Conservation (phyloP, 2,797 vertebrate genomes). For the Catamblyrhynchus diadema region DNA sequence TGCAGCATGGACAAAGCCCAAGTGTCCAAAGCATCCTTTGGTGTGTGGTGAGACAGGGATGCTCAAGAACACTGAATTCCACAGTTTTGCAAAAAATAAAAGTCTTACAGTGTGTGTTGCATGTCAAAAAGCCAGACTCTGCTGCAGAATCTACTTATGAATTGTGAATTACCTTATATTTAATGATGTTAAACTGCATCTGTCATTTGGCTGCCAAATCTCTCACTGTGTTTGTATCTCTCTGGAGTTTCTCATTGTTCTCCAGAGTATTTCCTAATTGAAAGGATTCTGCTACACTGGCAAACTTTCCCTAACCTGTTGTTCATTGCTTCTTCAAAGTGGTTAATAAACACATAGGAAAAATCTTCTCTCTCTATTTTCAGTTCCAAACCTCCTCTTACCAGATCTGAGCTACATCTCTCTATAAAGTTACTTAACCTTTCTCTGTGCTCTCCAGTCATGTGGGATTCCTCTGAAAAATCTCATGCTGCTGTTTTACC, state of each 20-base stretch:
- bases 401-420: not conserved
- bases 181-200: slow-evolving; percentile 22
- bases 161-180: slow-evolving; percentile 42
- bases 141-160: not conserved
- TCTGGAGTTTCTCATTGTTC: slow-evolving; percentile 37
- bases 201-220: slow-evolving; percentile 34
- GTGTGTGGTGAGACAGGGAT: not conserved
- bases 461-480: not conserved
- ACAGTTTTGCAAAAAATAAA: not conserved
- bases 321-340: slow-evolving; percentile 10
- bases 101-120: not conserved
- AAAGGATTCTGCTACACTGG: slow-evolving; percentile 38
- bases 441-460: not conserved
- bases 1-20: not conserved
- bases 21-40: not conserved
- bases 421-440: not conserved
- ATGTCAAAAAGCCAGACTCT: not conserved
- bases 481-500: not conserved
- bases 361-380: not conserved
- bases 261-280: slow-evolving; percentile 53
- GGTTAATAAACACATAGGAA: not conserved
- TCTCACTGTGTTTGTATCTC: not conserved
- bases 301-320: slow-evolving; percentile 10
- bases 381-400: not conserved
- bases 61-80: not conserved